Conservation (phyloP, 1,140 invertebrate genomes). For the Sweltsa coloradensis region DNA sequence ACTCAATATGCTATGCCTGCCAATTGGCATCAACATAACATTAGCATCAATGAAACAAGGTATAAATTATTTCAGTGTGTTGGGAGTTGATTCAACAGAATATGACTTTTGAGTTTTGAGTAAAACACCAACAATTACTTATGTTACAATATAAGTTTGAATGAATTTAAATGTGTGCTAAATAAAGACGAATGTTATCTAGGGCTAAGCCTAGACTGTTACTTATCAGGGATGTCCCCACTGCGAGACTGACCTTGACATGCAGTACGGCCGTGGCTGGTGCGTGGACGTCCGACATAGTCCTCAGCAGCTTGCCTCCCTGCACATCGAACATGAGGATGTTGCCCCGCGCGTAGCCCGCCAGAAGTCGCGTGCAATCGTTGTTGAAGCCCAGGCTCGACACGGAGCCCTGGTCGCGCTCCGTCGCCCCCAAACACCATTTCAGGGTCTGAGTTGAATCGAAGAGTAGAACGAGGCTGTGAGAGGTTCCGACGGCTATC, state of each 20-base stretch:
- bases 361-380: constrained; percentile 72
- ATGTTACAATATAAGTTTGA: constrained; percentile 2
- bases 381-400: constrained; percentile 65
- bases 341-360: constrained; percentile 77
- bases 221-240: too few species aligned
- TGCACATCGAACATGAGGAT: constrained; percentile 71
- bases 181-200: too few species aligned
- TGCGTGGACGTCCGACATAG: constrained; percentile 73
- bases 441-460: constrained; percentile 71
- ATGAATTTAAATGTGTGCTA: neutral
- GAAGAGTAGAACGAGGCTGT: constrained; percentile 83
- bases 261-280: constrained; percentile 77
- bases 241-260: constrained; percentile 57
- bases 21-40: too few species aligned
- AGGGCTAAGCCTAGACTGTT: too few species aligned
- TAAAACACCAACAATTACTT: neutral
- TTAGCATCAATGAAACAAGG: too few species aligned
- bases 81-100: too few species aligned
- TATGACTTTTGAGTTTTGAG: too few species aligned
- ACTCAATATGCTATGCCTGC: too few species aligned
- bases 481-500: constrained; percentile 84
- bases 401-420: constrained; percentile 65
- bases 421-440: constrained; percentile 61
- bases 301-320: constrained; percentile 62
- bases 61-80: too few species aligned